Percentiles rank a stretch among this genome's conserved stretches.
phyloP scores from a whole-genome alignment of 2,888 invertebrate species.

The Hirtodrosophila confusa region DNA sequence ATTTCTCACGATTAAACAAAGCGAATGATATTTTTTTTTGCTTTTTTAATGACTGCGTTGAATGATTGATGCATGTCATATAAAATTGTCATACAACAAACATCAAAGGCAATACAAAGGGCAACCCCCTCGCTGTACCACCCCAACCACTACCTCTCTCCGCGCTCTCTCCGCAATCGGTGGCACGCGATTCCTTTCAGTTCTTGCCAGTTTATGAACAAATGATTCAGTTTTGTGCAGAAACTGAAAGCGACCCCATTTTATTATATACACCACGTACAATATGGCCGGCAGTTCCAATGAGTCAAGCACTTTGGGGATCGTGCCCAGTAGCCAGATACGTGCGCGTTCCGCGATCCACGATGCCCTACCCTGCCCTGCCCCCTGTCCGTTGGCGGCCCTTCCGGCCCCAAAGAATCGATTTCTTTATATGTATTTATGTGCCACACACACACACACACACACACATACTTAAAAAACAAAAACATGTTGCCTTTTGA shows the following conservation, averaged over 20 bases:
- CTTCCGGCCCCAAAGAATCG: conserved; percentile 64
- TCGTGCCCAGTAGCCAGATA: conserved; percentile 61
- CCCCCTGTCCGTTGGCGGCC: conserved; percentile 4
- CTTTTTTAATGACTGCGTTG: conserved; percentile 22
- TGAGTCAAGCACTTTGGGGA: conserved; percentile 53
- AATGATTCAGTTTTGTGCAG: conserved; percentile 62
- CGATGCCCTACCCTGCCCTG: conserved; percentile 10
- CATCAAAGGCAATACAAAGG: conserved; percentile 31
- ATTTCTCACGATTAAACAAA: conserved; percentile 58
- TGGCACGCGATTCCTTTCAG: conserved; percentile 54
- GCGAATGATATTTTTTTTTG: conserved; percentile 23
- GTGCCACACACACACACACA: conserved; percentile 18
- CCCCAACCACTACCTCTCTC: conserved; percentile 10
- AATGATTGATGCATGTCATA: conserved; percentile 67
- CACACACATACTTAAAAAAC: too few relatives aligned
- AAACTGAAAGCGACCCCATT: conserved; percentile 60
- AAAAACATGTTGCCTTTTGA: conserved; percentile 22
- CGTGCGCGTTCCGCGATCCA: conserved; percentile 49
- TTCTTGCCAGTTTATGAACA: conserved; percentile 32
- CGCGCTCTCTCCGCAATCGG: not conserved
- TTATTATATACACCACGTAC: conserved; percentile 30
- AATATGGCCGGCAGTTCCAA: conserved; percentile 30
- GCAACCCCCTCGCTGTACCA: too few relatives aligned
- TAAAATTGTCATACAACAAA: conserved; percentile 58
- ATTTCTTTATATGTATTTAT: conserved; percentile 53